Evolutionary conservation across 2,797 vertebrate genomes (phyloP).

Genomic region (Microctenopoma lineatum): DNA sequence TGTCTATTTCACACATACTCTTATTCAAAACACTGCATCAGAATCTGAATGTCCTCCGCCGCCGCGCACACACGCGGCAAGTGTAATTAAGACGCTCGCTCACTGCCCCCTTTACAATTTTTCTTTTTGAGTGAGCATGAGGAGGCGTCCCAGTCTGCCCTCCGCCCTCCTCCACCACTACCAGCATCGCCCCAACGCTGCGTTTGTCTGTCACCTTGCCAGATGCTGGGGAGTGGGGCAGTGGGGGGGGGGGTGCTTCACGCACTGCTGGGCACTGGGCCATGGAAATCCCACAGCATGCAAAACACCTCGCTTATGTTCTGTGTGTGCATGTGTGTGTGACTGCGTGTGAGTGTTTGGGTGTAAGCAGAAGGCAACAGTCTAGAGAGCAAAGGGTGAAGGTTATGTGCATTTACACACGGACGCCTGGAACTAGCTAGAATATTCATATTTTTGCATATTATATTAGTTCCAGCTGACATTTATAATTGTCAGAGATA

Average conservation of each 20-base stretch:
- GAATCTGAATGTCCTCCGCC: not conserved
- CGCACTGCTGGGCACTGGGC: slow-evolving; percentile 42
- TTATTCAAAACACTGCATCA: not conserved
- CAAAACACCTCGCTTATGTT: slow-evolving; percentile 47
- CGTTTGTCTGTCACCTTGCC: slow-evolving; percentile 70
- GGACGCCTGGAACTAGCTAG: not conserved
- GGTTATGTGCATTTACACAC: slow-evolving; percentile 18
- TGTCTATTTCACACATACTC: slow-evolving; percentile 13
- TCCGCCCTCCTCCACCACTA: not conserved
- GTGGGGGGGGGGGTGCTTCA: slow-evolving; percentile 24
- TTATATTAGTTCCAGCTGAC: not conserved
- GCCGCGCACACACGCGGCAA: slow-evolving; percentile 33
- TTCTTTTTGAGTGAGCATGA: slow-evolving; percentile 47
- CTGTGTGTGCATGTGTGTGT: slow-evolving; percentile 25
- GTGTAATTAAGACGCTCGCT: slow-evolving; percentile 46
- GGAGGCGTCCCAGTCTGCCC: slow-evolving; percentile 32
- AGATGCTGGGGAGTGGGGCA: slow-evolving; percentile 40
- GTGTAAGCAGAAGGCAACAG: slow-evolving; percentile 35
- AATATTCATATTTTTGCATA: not conserved
- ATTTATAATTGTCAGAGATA: not conserved
- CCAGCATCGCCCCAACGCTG: not conserved
- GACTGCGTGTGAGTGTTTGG: slow-evolving; percentile 40
- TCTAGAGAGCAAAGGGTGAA: slow-evolving; percentile 26
- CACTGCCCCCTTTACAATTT: slow-evolving; percentile 16
- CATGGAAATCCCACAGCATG: slow-evolving; percentile 56